Conservation (phyloP, 2,888 invertebrate genomes). For the Agrotis puta region DNA sequence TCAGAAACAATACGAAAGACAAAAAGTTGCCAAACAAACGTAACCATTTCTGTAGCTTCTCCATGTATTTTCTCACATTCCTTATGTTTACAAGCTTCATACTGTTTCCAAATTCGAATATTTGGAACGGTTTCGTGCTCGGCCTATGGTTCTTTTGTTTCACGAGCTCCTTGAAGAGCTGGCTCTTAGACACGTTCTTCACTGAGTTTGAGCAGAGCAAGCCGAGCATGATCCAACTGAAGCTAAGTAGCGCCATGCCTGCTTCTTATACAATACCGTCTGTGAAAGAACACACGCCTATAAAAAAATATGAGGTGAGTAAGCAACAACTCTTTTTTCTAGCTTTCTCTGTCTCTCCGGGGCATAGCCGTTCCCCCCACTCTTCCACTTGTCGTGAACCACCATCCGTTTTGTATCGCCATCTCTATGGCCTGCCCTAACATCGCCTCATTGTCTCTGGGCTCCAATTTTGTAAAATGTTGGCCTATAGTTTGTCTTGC, state of each 20-base stretch:
- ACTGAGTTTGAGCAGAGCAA: constrained; percentile 77
- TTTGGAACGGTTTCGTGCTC: constrained; percentile 87
- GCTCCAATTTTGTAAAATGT: too few species aligned
- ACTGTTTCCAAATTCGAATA: constrained; percentile 82
- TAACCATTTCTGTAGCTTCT: constrained; percentile 80
- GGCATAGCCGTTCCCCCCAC: too few species aligned
- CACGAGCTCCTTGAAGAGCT: constrained; percentile 78
- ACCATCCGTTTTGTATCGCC: too few species aligned
- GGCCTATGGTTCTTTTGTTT: constrained; percentile 86
- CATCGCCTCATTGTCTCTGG: too few species aligned
- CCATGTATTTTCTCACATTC: constrained; percentile 84
- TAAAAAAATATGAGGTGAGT: constrained; percentile 92
- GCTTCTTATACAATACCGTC: constrained; percentile 91
- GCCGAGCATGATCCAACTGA: constrained; percentile 74
- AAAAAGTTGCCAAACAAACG: constrained; percentile 58
- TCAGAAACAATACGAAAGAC: constrained; percentile 74
- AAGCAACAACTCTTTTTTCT: constrained; percentile 39
- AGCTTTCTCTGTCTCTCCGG: neutral
- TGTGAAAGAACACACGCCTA: constrained; percentile 91
- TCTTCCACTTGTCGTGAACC: too few species aligned
- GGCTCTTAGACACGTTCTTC: constrained; percentile 84
- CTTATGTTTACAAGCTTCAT: constrained; percentile 79
- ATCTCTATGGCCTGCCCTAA: too few species aligned
- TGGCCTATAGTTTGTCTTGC: too few species aligned
- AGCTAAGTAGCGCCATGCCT: constrained; percentile 72